Conservation (phyloP, 2,113 vertebrate genomes). For the Nettapus auritus region DNA sequence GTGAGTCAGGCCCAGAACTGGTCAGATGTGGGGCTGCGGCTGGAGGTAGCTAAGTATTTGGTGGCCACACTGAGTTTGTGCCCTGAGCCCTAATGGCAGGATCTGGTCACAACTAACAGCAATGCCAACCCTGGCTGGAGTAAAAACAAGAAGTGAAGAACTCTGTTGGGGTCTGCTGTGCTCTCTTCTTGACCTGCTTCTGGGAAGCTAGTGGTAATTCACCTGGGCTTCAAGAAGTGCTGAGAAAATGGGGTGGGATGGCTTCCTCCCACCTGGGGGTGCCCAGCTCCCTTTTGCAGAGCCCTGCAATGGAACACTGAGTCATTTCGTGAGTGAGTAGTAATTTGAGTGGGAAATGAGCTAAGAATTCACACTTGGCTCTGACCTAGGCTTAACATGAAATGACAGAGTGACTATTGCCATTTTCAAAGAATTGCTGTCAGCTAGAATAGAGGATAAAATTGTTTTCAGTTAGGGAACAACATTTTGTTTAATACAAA, state of each 20-base stretch:
- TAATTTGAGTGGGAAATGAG: not conserved
- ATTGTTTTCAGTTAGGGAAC: not conserved
- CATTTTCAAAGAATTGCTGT: not conserved
- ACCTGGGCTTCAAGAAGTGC: not conserved
- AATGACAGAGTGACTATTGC: not conserved
- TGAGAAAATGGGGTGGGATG: not conserved
- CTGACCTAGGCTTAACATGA: not conserved
- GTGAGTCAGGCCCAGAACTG: not conserved
- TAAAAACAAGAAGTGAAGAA: not conserved
- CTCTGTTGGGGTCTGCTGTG: fast-evolving
- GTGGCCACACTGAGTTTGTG: not conserved
- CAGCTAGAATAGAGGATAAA: not conserved
- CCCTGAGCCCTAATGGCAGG: not conserved
- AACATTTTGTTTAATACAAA: not conserved
- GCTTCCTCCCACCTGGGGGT: not conserved
- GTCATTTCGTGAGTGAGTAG: not conserved
- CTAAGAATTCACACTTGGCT: not conserved
- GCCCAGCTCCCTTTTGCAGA: not conserved
- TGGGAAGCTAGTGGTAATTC: not conserved
- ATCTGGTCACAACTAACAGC: not conserved
- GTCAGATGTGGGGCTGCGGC: not conserved
- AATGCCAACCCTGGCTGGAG: not conserved
- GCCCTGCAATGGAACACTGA: fast-evolving
- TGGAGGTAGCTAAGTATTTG: not conserved
- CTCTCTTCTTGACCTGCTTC: not conserved